Evolutionary conservation across 2,113 vertebrate genomes (phyloP).

Genomic region (Leiothrix lutea): DNA sequence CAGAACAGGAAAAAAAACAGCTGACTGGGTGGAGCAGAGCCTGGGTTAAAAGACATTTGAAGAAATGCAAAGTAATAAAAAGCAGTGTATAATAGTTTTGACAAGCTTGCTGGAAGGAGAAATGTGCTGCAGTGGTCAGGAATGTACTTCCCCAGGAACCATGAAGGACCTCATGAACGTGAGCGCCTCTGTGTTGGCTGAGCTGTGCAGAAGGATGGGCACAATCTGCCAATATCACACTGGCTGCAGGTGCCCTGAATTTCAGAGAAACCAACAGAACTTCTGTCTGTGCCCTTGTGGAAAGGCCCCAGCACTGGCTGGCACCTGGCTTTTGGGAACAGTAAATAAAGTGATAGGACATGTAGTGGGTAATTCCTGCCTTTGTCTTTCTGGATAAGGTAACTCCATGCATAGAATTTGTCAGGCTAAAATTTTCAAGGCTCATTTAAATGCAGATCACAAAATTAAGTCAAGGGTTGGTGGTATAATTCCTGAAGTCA

Average conservation of each 20-base stretch:
- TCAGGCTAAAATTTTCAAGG: background rate
- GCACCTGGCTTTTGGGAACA: background rate
- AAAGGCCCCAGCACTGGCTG: background rate
- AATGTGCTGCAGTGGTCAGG: background rate
- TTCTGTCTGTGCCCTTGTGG: background rate
- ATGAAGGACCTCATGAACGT: rapidly evolving
- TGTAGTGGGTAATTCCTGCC: background rate
- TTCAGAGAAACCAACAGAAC: background rate
- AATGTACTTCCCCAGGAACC: background rate
- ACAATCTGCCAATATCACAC: background rate
- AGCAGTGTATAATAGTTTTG: rapidly evolving
- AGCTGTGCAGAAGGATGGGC: background rate
- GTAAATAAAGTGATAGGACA: background rate
- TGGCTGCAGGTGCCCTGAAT: background rate
- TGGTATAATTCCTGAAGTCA: background rate
- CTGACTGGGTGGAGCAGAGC: background rate
- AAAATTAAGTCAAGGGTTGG: background rate
- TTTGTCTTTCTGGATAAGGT: background rate
- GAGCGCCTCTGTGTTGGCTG: background rate
- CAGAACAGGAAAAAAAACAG: background rate
- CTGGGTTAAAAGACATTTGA: background rate
- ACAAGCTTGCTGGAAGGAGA: background rate
- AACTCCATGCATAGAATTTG: background rate
- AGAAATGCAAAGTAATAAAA: background rate
- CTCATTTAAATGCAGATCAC: background rate